These are phyloP conservation scores for Myotis planiceps DNA, from an alignment of 2,797 vertebrate species.

Conservation along the genomic window DNA sequence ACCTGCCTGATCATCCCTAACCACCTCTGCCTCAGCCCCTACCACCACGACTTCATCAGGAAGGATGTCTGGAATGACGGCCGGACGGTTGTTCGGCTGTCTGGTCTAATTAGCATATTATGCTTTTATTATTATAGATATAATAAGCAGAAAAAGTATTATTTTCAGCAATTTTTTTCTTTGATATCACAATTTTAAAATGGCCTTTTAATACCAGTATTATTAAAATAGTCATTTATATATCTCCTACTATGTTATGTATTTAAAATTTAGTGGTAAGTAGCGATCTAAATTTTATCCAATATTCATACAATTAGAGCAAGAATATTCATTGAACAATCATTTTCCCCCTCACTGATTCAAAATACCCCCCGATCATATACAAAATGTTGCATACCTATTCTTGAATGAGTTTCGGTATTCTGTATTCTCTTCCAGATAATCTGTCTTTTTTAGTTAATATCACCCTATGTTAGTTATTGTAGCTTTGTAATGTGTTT, in stretches of 20 bases:
- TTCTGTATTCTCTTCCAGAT: background rate
- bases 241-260: background rate
- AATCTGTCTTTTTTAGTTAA: background rate
- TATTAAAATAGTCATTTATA: background rate
- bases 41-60: too few species aligned
- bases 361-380: background rate
- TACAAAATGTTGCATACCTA: background rate
- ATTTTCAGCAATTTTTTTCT: background rate
- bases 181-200: constrained; percentile 13
- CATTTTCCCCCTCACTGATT: background rate
- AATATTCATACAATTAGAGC: background rate
- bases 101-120: too few species aligned
- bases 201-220: background rate
- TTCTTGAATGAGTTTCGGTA: background rate
- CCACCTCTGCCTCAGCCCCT: too few species aligned
- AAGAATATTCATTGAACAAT: background rate
- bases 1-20: too few species aligned
- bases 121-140: background rate
- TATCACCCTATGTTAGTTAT: background rate
- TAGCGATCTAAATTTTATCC: background rate
- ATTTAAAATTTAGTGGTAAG: background rate
- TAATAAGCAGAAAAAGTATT: background rate
- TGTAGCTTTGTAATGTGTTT: background rate
- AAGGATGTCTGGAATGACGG: too few species aligned
- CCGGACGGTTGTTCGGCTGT: too few species aligned